Base-by-base conservation (phyloP, 1,140 invertebrate species). In the Saccostrea echinata region DNA sequence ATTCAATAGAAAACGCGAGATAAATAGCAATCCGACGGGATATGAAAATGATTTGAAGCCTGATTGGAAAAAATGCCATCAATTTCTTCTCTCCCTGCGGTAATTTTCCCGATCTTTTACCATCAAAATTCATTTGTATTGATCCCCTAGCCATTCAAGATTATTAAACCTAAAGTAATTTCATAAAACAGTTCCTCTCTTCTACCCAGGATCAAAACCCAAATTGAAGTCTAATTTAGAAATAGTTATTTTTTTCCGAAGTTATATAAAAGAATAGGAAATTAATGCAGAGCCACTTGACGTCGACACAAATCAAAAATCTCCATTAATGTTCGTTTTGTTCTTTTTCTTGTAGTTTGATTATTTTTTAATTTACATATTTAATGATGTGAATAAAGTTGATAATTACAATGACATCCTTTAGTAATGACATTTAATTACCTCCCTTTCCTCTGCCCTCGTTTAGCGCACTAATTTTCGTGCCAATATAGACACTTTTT, bases 101-200 rank as follows among this genome's bases (percentile, higher is more conserved):
- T 84, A 84, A 84, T 84, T 84, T 84, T 84, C 83, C 30, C 83
- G 52, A 61, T 84, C 83, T 84, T 84, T 61, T 55, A 57, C 83
- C 53, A 84, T 84, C 83, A 84, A 84, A 84, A 84, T 84, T 84
- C 83, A 84, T 84, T 84, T 84, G 83, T 55, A 84, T 84, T 55
- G 83, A 84, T 84, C 53, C 53, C 30, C 30, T 6, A 53, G 83
- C 83, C 43, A 84, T 84, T 84, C 24, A 61, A 61, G 55, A 55
- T 84, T 55, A 84, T 84, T 84, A 84, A 53, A 57, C 30, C 83
- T 61, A 61, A 84, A 57, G 83, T 84, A 84, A 84, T 84, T 84
- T 57, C 52, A 84, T 84, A 61, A 84, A 84, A 61, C 83, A 84
- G 52, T 84, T 57, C 52, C 52, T 57, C 53, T 51, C 83, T 76